Evolutionary conservation across 2,797 vertebrate species (phyloP).

Genomic region (Australoheros facetus): DNA sequence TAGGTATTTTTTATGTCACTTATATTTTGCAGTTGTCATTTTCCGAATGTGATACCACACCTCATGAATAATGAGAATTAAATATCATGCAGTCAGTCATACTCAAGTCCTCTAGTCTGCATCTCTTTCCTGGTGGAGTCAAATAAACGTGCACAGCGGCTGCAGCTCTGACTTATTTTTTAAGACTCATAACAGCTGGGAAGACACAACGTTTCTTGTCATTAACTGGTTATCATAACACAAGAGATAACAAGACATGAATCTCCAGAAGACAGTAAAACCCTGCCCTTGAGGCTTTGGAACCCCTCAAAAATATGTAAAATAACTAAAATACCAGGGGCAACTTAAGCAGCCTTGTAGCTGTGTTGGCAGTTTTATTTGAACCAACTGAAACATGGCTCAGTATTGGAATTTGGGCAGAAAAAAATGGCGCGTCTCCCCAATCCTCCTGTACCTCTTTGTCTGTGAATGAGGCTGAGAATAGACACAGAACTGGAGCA

Average conservation of each 20-base stretch:
- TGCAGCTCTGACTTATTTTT: not conserved
- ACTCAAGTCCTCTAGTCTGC: not conserved
- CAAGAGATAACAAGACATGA: not conserved
- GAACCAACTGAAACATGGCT: not conserved
- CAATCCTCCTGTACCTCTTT: not conserved
- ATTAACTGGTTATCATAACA: not conserved
- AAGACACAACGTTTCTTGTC: not conserved
- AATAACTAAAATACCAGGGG: not conserved
- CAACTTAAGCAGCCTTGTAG: not conserved
- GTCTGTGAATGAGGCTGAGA: not conserved
- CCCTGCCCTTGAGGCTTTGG: not conserved
- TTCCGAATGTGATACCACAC: not conserved
- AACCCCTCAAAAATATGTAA: not conserved
- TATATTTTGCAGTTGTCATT: not conserved
- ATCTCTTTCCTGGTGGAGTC: not conserved
- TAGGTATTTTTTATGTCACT: not conserved
- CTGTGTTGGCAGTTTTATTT: not conserved
- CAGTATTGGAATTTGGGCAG: not conserved
- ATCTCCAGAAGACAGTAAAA: not conserved
- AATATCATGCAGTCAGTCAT: not conserved
- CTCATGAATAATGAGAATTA: slow-evolving; percentile 15
- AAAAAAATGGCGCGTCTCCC: not conserved
- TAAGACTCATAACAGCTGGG: not conserved
- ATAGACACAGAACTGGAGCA: not conserved
- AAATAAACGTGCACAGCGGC: not conserved